phyloP scores from a whole-genome alignment of 2,888 invertebrate species.

The Anthrax anthrax region DNA sequence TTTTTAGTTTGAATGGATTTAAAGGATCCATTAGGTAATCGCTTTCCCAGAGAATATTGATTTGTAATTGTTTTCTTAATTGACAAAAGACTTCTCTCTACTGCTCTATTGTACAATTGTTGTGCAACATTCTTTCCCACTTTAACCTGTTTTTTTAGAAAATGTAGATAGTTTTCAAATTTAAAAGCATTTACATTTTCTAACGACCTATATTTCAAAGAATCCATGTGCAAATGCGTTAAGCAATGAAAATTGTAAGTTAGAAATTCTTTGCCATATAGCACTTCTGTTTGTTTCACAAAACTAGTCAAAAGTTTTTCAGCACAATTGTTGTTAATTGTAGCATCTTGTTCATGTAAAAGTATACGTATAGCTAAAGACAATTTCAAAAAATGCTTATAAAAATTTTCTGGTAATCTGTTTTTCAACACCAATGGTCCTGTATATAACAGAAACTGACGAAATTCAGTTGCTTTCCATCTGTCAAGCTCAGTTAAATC shows the following conservation, averaged over 20 bases:
- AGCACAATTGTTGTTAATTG: background rate
- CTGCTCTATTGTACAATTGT: too few species aligned
- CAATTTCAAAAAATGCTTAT: background rate
- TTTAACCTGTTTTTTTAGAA: background rate
- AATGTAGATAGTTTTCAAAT: background rate
- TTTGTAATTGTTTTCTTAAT: too few species aligned
- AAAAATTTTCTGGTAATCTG: background rate
- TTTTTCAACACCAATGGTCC: background rate
- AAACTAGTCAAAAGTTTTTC: background rate
- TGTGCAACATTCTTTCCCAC: background rate
- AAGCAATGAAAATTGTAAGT: background rate
- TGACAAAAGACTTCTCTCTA: too few species aligned
- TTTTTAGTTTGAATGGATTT: too few species aligned
- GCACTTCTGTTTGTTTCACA: background rate
- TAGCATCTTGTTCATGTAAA: background rate
- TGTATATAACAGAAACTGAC: background rate
- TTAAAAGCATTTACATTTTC: background rate
- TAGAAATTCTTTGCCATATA: background rate
- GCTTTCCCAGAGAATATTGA: too few species aligned
- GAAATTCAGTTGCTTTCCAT: background rate
- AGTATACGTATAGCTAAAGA: background rate
- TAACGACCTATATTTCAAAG: background rate
- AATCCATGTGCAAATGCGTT: background rate
- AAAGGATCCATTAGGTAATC: too few species aligned
- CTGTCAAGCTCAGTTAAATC: background rate